Percentiles rank a stretch among this genome's conserved stretches.
Evolutionary conservation across 2,113 vertebrate species (phyloP).

Genomic region (Leiothrix lutea): DNA sequence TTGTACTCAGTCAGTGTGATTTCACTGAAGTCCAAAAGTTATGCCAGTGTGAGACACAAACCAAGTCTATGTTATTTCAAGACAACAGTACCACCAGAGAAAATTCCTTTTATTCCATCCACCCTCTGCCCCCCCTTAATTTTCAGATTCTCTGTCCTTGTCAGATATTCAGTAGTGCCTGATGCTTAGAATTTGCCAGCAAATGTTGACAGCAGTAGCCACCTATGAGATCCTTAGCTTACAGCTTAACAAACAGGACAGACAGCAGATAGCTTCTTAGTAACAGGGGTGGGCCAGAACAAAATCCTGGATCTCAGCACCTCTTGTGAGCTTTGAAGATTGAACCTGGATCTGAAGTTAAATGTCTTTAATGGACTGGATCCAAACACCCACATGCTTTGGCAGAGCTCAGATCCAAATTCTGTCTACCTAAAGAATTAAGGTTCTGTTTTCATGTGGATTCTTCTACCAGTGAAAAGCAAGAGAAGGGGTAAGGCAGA

Average conservation of each 20-base stretch:
- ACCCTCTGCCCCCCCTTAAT: not conserved
- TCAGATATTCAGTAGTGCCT: not conserved
- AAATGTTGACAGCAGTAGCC: not conserved
- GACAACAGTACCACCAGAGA: not conserved
- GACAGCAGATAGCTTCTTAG: not conserved
- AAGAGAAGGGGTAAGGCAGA: slow-evolving; percentile 27
- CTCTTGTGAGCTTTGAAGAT: not conserved
- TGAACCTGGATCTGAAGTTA: slow-evolving; percentile 23
- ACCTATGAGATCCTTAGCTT: not conserved
- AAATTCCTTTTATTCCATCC: not conserved
- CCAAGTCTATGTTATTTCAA: slow-evolving; percentile 48
- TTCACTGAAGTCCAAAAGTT: slow-evolving; percentile 40
- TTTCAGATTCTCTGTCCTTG: not conserved
- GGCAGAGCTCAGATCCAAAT: slow-evolving; percentile 14
- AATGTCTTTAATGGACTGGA: slow-evolving; percentile 5
- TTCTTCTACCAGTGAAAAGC: slow-evolving; percentile 8
- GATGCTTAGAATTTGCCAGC: not conserved
- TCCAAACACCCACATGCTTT: slow-evolving; percentile 51
- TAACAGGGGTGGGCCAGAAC: not conserved
- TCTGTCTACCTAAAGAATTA: slow-evolving; percentile 47
- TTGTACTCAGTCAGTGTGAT: slow-evolving; percentile 54
- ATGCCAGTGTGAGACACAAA: slow-evolving; percentile 41
- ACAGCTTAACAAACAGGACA: not conserved
- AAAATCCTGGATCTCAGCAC: slow-evolving; percentile 11
- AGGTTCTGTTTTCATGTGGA: slow-evolving; percentile 37